A percentile compares a stretch with the other conserved stretches of the same genome.
Evolutionary conservation across 1,140 invertebrate species (phyloP).

Genomic region (Zaprionus vittiger): DNA sequence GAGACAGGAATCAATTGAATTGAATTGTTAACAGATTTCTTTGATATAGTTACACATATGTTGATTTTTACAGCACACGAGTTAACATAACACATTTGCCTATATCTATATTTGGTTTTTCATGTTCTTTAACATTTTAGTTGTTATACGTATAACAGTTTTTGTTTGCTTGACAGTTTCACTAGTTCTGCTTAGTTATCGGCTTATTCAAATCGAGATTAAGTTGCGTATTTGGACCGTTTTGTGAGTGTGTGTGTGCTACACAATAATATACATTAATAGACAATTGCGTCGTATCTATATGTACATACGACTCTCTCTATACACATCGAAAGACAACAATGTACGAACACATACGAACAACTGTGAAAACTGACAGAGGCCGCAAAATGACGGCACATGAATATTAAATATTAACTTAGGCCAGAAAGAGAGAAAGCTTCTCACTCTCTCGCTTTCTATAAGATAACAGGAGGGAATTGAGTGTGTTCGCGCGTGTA

Average conservation of each 20-base stretch:
- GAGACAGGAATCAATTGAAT: neutral
- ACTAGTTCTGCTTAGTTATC: neutral
- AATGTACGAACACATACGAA: slow-evolving; percentile 20
- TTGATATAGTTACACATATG: neutral
- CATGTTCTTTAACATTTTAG: slow-evolving; percentile 24
- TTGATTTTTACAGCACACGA: slow-evolving; percentile 17
- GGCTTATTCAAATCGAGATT: slow-evolving; percentile 34
- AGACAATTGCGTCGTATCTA: slow-evolving; percentile 16
- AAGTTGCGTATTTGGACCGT: slow-evolving; percentile 76
- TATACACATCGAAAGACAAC: slow-evolving; percentile 40
- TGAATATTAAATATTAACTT: slow-evolving; percentile 25
- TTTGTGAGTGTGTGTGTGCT: slow-evolving; percentile 50
- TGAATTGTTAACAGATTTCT: slow-evolving; percentile 1
- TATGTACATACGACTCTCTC: slow-evolving; percentile 21
- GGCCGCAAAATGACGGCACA: slow-evolving; percentile 53
- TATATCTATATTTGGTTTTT: neutral
- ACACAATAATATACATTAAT: slow-evolving; percentile 60
- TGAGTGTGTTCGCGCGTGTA: neutral
- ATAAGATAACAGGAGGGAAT: slow-evolving; percentile 35
- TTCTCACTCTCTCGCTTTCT: neutral
- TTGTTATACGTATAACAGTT: slow-evolving; percentile 30
- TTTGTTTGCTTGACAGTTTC: slow-evolving; percentile 15
- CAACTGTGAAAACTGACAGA: slow-evolving; percentile 39
- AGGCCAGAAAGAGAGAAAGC: neutral
- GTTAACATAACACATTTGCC: slow-evolving; percentile 24